A percentile compares a stretch with the other conserved stretches of the same genome.
phyloP scores from a whole-genome alignment of 2,888 invertebrate species.

The Drosophila subsilvestris region DNA sequence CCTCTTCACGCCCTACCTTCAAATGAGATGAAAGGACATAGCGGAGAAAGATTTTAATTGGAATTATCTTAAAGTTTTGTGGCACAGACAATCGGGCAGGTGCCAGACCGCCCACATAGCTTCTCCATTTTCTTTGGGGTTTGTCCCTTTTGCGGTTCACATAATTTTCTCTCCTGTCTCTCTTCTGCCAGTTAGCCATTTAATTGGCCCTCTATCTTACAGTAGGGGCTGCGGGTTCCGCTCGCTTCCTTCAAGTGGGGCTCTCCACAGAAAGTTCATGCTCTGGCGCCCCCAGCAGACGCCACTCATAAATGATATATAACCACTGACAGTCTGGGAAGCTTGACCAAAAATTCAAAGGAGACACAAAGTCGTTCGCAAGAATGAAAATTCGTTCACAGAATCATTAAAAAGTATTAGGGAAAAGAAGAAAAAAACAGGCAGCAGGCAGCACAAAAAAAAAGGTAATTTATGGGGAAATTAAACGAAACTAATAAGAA shows the following conservation, averaged over 20 bases:
- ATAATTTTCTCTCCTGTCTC: conserved; percentile 31
- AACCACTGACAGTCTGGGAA: conserved; percentile 22
- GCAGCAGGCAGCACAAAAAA: conserved; percentile 14
- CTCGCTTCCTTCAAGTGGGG: too few relatives aligned
- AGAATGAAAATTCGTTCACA: conserved; percentile 47
- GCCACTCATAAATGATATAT: conserved; percentile 50
- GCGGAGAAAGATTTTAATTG: conserved; percentile 59
- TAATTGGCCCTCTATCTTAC: conserved; percentile 36
- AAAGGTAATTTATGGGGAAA: conserved; percentile 78
- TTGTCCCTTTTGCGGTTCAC: conserved; percentile 32
- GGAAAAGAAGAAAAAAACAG: conserved; percentile 51
- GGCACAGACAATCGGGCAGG: conserved; percentile 6
- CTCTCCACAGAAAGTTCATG: conserved; percentile 26
- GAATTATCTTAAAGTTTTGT: conserved; percentile 55
- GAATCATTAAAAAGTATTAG: conserved; percentile 78
- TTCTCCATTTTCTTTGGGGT: background rate
- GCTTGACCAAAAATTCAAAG: conserved; percentile 25
- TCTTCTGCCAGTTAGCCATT: conserved; percentile 18
- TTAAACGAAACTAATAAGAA: conserved; percentile 78
- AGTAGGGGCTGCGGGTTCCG: background rate
- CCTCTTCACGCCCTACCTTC: conserved; percentile 2
- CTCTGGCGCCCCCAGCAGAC: conserved; percentile 30
- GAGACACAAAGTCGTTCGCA: conserved; percentile 26
- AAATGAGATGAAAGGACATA: conserved; percentile 16
- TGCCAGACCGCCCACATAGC: conserved; percentile 3